Conservation (phyloP, 1,140 invertebrate species). For the Drosophila varians region DNA sequence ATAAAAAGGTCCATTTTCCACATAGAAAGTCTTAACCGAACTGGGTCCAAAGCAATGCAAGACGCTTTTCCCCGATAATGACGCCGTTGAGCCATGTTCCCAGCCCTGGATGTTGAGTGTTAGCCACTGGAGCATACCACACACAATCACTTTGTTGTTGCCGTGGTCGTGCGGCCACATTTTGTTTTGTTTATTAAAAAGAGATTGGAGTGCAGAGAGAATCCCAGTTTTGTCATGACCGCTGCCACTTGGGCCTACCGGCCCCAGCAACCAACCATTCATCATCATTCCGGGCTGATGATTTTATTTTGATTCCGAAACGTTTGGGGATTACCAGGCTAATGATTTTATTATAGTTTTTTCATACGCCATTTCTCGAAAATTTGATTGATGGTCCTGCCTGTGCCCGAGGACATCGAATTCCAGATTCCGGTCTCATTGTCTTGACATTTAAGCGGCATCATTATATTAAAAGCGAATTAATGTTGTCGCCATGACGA, state of each 20-base stretch:
- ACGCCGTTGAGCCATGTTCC: slow-evolving; percentile 62
- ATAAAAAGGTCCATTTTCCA: too few species aligned
- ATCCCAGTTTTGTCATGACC: slow-evolving; percentile 59
- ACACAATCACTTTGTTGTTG: slow-evolving; percentile 61
- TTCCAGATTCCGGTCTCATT: slow-evolving; percentile 32
- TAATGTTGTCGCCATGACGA: slow-evolving; percentile 38
- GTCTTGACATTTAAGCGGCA: slow-evolving; percentile 47
- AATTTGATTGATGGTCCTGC: slow-evolving; percentile 64
- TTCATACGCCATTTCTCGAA: slow-evolving; percentile 42
- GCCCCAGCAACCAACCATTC: slow-evolving; percentile 47
- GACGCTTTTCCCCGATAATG: slow-evolving; percentile 72
- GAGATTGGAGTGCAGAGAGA: slow-evolving; percentile 69
- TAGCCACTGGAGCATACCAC: slow-evolving; percentile 51
- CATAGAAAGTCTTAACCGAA: slow-evolving; percentile 14
- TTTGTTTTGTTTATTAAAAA: slow-evolving; percentile 78
- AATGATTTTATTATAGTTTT: slow-evolving; percentile 80
- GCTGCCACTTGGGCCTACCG: slow-evolving; percentile 32
- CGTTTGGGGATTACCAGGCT: slow-evolving; percentile 73
- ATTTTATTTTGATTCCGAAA: slow-evolving; percentile 79
- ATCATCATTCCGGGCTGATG: slow-evolving; percentile 75
- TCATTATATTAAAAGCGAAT: slow-evolving; percentile 52
- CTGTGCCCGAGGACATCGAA: not conserved
- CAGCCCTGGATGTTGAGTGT: slow-evolving; percentile 57
- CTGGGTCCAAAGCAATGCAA: slow-evolving; percentile 38
- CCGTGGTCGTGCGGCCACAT: slow-evolving; percentile 22